Evolutionary conservation across 2,797 vertebrate genomes (phyloP).

Genomic region (Gallinago solitaria): DNA sequence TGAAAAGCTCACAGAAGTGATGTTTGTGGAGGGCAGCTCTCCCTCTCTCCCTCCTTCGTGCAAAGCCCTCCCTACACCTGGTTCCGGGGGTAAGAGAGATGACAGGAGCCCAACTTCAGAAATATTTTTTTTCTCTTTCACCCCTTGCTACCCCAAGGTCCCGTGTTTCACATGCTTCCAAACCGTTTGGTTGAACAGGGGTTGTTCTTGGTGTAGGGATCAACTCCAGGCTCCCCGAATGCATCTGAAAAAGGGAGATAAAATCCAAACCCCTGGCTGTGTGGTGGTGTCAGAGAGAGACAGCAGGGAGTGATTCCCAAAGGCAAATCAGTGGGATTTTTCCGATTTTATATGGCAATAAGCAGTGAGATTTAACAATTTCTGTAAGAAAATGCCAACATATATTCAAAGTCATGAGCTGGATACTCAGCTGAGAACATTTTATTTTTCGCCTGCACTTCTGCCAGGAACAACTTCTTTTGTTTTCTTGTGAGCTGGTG

Average conservation of each 20-base stretch:
- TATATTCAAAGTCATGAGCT: not conserved
- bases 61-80: not conserved
- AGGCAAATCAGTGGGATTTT: not conserved
- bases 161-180: fast-evolving
- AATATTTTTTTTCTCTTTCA: not conserved
- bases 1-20: not conserved
- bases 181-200: not conserved
- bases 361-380: not conserved
- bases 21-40: not conserved
- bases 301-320: not conserved
- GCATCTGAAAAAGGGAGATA: not conserved
- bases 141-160: not conserved
- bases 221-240: not conserved
- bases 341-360: not conserved
- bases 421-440: not conserved
- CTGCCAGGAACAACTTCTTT: not conserved
- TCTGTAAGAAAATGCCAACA: not conserved
- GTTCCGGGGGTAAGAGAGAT: not conserved
- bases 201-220: not conserved
- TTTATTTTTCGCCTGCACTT: not conserved
- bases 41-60: not conserved
- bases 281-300: not conserved
- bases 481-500: not conserved
- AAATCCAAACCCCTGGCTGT: not conserved
- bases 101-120: not conserved